Evolutionary conservation across 2,888 invertebrate genomes (phyloP).

Genomic region (Eurytoma adleriae): DNA sequence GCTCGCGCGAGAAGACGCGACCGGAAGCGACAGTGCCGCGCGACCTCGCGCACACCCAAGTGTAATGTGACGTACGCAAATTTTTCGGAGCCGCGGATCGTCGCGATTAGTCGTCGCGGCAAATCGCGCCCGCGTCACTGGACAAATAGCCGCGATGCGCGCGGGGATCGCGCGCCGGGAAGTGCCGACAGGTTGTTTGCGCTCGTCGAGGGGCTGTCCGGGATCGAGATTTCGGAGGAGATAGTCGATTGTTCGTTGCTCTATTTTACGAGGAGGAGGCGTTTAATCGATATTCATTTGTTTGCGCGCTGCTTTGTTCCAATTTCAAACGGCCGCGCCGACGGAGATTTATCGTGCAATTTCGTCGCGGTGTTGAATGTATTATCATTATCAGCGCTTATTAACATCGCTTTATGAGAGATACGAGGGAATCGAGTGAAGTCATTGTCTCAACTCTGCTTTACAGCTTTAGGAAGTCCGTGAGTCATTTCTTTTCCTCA

Average conservation of each 20-base stretch:
- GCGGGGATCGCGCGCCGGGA: background rate
- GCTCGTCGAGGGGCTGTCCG: background rate
- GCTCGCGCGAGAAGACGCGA: slow-evolving; percentile 59
- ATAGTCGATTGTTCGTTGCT: too few relatives aligned
- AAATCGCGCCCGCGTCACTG: slow-evolving; percentile 27
- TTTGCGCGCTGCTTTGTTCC: too few relatives aligned
- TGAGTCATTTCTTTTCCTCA: too few relatives aligned
- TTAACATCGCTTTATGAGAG: too few relatives aligned
- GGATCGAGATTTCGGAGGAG: background rate
- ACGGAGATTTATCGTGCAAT: too few relatives aligned
- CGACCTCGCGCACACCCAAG: background rate
- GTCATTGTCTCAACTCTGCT: too few relatives aligned
- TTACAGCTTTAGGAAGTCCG: too few relatives aligned
- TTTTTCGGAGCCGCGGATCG: slow-evolving; percentile 8
- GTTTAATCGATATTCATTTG: slow-evolving; percentile 18
- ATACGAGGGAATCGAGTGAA: too few relatives aligned
- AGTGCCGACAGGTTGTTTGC: slow-evolving; percentile 27
- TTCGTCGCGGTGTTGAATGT: background rate
- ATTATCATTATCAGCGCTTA: too few relatives aligned
- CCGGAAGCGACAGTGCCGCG: slow-evolving; percentile 62
- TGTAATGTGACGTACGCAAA: background rate
- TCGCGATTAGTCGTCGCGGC: background rate
- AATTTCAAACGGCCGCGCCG: too few relatives aligned
- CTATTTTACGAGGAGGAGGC: too few relatives aligned
- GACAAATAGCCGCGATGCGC: slow-evolving; percentile 32